Evolutionary conservation across 1,140 invertebrate species (phyloP), one percentile per base, ranked within the genome.

Genomic region (Popillia japonica): DNA sequence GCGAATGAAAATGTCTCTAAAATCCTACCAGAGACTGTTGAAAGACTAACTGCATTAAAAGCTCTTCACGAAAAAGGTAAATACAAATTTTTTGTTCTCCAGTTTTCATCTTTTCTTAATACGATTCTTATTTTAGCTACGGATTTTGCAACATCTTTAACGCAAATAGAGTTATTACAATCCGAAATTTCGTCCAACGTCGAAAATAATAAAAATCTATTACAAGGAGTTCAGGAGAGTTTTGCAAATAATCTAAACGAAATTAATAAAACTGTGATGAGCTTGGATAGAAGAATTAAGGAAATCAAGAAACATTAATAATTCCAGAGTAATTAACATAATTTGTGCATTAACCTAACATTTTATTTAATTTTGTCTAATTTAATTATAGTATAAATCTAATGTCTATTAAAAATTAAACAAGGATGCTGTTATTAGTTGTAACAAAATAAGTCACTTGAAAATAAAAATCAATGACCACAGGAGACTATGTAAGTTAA

Each of bases 51-150:
- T 80, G 92, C 95, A 6, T 87, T 98, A 0, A 94, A 96, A 86
- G 90, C 92, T n/a, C 87, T 98, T 7, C 96, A 98, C 87, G 93
- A 95, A 88, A 94, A 97, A 92, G 95, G 95, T 96, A 87, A 41
- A 61, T 23, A 48, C 4, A 42, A 10, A 9, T 9, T 10, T n/a
- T n/a, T n/a, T n/a, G n/a, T n/a, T n/a, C n/a, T n/a, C n/a, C n/a
- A n/a, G n/a, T n/a, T n/a, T n/a, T n/a, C n/a, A n/a, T n/a, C n/a
- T n/a, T n/a, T n/a, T n/a, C n/a, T n/a, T n/a, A 17, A 22, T 55
- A 48, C n/a, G 0, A 27, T 61, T 41, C 41, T 11, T 79, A 82
- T 91, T 90, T 61, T 86, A 97, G 96, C 95, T 80, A 91, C 93
- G 76, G 94, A 96, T 85, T 97, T 97, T 84, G 92, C 92, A 41